Conservation (phyloP, 2,113 vertebrate genomes). For the Myotis lucifugus region DNA sequence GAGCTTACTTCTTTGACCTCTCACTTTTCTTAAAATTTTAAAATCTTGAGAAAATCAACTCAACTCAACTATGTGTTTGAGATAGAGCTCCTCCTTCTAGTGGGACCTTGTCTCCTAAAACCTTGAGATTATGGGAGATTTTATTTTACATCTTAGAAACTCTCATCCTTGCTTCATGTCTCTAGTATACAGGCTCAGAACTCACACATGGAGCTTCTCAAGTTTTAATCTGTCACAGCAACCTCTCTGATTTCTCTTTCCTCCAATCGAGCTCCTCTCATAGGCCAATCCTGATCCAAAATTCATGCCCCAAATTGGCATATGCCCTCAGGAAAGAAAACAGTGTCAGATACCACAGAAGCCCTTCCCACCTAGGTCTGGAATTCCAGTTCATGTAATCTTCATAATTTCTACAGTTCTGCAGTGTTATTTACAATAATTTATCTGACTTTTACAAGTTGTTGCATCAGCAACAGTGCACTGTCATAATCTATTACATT, state of each 20-base stretch:
- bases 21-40: conserved; percentile 25
- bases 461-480: background rate
- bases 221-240: background rate
- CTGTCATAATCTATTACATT: background rate
- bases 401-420: background rate
- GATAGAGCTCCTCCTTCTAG: background rate
- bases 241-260: background rate
- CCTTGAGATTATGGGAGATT: background rate
- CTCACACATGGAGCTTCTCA: background rate
- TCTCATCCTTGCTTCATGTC: background rate
- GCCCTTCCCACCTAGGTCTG: background rate
- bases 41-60: background rate
- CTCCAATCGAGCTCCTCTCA: background rate
- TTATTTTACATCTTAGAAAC: background rate
- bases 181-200: background rate
- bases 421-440: background rate
- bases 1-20: conserved; percentile 10
- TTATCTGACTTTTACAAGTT: background rate
- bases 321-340: background rate
- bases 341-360: background rate
- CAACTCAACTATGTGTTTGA: background rate
- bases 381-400: conserved; percentile 24
- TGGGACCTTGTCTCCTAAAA: background rate
- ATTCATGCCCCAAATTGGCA: background rate
- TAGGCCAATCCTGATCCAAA: background rate